Evolutionary conservation across 2,113 vertebrate species (phyloP), one percentile per base, ranked within the genome.

Genomic region (Notothenia rossii): DNA sequence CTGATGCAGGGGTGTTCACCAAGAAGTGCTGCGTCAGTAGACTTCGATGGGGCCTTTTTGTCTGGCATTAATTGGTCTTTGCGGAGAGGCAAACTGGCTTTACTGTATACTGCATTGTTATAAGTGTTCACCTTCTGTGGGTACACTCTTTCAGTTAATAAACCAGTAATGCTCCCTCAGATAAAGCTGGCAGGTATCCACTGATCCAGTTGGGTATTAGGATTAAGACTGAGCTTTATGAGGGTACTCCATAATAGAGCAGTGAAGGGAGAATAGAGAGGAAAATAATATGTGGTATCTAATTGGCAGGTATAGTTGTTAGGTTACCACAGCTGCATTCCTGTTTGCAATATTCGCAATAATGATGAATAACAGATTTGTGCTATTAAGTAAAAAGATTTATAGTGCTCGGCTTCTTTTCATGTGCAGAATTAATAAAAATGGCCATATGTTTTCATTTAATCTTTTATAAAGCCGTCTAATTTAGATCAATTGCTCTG

Each of bases 31-130:
- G 85, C 90, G 79, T 92, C 88, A 90, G 88, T 33, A 43, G 76
- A 75, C 72, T 75, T 88, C 73, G 46, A 55, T 55, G 81, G 86
- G 86, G 82, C 85, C 89, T 86, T 85, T 80, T 79, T 55, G 86
- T 91, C 90, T 91, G 73, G 70, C 72, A 86, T 88, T 92, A 91
- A 91, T 90, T 87, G 78, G 83, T 64, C 85, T 84, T 82, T 48
- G 61, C 85, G 80, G 79, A 75, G 68, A 82, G 85, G 63, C 64
- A 8, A 7, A 7, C 73, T 82, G 80, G 82, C 77, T 87, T 93
- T 79, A 80, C 86, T 87, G 74, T 75, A 72, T 65, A 73, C 86
- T 40, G 36, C 7, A 40, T 40, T 40, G 36, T 40, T 40, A 40
- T 78, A 54, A 84, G 72, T 84, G 56, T 72, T 83, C 59, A 46